Base-by-base conservation (phyloP, 1,140 invertebrate genomes). In the Oppia nitens region DNA sequence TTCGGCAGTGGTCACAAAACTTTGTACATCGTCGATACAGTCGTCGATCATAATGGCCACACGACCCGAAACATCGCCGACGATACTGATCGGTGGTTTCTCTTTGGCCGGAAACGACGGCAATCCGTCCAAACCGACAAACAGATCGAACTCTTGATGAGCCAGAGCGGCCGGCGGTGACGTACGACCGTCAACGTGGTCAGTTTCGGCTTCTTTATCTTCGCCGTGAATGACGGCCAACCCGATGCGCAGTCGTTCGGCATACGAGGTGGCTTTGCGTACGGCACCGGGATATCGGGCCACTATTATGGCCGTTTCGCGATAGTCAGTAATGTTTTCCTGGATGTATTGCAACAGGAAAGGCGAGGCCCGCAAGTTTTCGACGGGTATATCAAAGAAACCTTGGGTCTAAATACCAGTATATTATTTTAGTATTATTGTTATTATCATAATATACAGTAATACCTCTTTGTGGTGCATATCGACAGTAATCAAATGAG, bases 201-300 rank as follows among this genome's bases (percentile, higher is more conserved):
- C 87, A 64, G 81, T 83, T 66, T 91, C 87, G 1, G 84, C 78
- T 67, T 91, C 87, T 69, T 91, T 87, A 62, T 93, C 89, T 72
- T 97, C 93, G 23, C 95, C 95, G 68, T 98, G 95, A 68, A 98
- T 97, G 0, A 98, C 94, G 29, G 94, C 95, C 66, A 98, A 93
- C 26, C 85, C 89, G 2, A 97, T 76, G 60, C 93, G 81, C 47
- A 99, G 75, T 64, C 94, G 79, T 73, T 98, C 94, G 52, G 95
- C 91, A 71, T 97, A 98, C 1, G 92, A 97, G 12, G 94, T 96
- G 0, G 91, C 91, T 71, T 97, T 92, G 69, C 97, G 96, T 17
- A 95, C 93, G 20, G 91, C 93, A 4, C 90, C 92, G 0, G 95
- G 92, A 76, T 95, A 94, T 63, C 91, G 81, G 0, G 95, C 94